A percentile compares a stretch with the other conserved stretches of the same genome.
These are phyloP conservation scores for Ameiurus melas DNA, from an alignment of 2,113 vertebrate genomes.

Conservation along the genomic window DNA sequence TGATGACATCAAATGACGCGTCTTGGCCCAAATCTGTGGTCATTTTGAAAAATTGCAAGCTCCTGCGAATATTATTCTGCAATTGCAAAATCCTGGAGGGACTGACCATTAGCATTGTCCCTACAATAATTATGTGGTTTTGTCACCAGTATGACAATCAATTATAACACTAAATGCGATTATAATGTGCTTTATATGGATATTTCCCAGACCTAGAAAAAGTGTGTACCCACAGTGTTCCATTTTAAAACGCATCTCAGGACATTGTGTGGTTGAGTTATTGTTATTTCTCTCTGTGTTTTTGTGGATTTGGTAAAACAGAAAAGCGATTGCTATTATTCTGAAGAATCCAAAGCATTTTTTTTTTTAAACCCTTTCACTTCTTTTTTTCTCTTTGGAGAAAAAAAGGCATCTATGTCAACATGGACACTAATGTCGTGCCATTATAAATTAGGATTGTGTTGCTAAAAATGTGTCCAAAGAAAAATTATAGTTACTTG, in stretches of 20 bases:
- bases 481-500: neutral
- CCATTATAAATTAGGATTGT: neutral
- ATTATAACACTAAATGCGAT: neutral
- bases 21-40: no score
- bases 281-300: neutral
- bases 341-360: neutral
- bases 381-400: constrained; percentile 12
- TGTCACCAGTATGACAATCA: neutral
- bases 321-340: neutral
- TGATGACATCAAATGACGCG: no score
- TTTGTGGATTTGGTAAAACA: neutral
- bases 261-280: neutral
- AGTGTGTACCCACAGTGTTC: neutral
- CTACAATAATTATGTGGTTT: neutral
- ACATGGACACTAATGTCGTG: neutral
- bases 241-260: neutral
- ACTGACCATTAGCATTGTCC: no score
- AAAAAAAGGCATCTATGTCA: neutral
- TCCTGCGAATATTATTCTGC: no score
- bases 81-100: no score
- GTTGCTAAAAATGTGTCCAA: neutral
- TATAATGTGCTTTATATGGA: neutral
- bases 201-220: constrained; percentile 9
- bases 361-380: no score
- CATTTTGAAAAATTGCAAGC: no score